These are phyloP conservation scores for Lordiphosa fenestrarum DNA, from an alignment of 2,888 invertebrate genomes.

Conservation along the genomic window DNA sequence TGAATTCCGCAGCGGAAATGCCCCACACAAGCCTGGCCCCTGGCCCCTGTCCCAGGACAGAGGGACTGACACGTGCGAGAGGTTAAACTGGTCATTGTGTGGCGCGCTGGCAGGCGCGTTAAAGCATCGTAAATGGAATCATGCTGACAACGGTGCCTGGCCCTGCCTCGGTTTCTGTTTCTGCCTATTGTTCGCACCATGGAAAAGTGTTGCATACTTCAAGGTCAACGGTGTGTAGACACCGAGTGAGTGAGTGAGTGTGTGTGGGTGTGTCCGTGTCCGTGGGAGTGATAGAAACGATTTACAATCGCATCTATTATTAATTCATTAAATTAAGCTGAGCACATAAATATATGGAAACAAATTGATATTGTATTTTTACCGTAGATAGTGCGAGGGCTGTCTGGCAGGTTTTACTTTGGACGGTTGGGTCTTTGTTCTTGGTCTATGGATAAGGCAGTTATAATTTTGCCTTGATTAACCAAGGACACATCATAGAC, in stretches of 20 bases:
- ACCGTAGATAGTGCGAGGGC: no score
- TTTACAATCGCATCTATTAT: constrained; percentile 16
- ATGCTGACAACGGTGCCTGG: constrained; percentile 36
- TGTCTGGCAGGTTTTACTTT: no score
- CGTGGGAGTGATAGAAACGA: not conserved
- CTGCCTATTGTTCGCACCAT: constrained; percentile 25
- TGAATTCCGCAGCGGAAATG: constrained; percentile 69
- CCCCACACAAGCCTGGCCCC: constrained; percentile 32
- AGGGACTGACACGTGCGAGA: constrained; percentile 51
- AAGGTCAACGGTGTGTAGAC: constrained; percentile 48
- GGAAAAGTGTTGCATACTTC: constrained; percentile 71
- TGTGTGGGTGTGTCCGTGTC: constrained; percentile 2
- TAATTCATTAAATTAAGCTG: no score
- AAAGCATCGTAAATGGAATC: constrained; percentile 49
- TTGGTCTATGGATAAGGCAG: no score
- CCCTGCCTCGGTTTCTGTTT: not conserved
- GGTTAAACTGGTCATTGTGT: constrained; percentile 64
- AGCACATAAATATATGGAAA: no score
- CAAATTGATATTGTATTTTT: no score
- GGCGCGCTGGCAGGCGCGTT: constrained; percentile 42
- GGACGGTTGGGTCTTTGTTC: no score
- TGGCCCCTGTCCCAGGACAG: constrained; percentile 9
- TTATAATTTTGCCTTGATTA: no score
- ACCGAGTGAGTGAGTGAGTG: constrained; percentile 7
- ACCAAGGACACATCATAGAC: no score